phyloP scores from a whole-genome alignment of 2,888 invertebrate species.

The Agrochola lota region DNA sequence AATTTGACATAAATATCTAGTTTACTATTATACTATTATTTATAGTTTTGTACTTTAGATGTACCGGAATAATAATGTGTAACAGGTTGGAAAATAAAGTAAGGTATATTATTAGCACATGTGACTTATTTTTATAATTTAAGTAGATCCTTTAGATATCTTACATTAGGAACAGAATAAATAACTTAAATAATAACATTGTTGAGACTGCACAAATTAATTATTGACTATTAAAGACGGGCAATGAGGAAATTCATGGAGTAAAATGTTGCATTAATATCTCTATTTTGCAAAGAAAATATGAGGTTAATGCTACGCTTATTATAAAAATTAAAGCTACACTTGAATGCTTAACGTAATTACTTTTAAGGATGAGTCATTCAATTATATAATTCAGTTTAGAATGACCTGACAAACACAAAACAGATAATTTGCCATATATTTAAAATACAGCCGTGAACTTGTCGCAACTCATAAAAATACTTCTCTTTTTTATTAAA shows the following conservation, averaged over 20 bases:
- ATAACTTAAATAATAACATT: constrained; percentile 48
- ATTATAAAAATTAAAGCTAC: constrained; percentile 28
- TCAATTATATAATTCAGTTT: constrained; percentile 15
- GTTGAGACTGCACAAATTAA: constrained; percentile 43
- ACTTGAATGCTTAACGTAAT: constrained; percentile 15
- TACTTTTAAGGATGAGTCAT: background rate
- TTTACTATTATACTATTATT: background rate
- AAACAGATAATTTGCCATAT: background rate
- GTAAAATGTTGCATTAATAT: constrained; percentile 4
- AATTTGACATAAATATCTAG: constrained; percentile 10
- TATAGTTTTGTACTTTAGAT: constrained; percentile 26
- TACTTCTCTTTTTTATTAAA: constrained; percentile 3
- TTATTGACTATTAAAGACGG: constrained; percentile 6
- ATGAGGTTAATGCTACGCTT: background rate
- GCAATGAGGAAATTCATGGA: background rate
- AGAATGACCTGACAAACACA: constrained; percentile 23
- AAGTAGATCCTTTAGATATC: constrained; percentile 22
- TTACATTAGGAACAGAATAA: constrained; percentile 47
- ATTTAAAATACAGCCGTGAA: background rate
- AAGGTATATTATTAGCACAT: background rate
- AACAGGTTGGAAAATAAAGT: constrained; percentile 26
- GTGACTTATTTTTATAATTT: constrained; percentile 19
- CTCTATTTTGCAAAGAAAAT: constrained; percentile 26
- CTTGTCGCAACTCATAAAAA: background rate
- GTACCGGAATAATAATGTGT: constrained; percentile 26